phyloP scores from a whole-genome alignment of 1,140 invertebrate species.

The Drosophila parabipectinata region DNA sequence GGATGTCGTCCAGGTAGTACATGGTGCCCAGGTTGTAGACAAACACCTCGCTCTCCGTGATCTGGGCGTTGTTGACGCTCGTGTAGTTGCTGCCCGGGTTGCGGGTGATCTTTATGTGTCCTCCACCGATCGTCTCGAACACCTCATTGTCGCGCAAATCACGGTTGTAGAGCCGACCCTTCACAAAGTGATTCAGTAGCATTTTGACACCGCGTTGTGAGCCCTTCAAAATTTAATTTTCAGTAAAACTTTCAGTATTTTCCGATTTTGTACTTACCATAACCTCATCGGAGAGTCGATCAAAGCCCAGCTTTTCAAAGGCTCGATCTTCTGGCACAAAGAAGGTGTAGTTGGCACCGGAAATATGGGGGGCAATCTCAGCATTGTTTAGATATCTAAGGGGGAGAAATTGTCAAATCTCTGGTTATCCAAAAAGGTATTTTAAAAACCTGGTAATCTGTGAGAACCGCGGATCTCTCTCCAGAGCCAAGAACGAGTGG shows the following conservation, averaged over 20 bases:
- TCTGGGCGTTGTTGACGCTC: conserved; percentile 85
- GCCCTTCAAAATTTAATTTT: conserved; percentile 59
- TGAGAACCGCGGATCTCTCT: conserved; percentile 85
- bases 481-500: conserved; percentile 87
- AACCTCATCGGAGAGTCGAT: conserved; percentile 86
- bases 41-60: conserved; percentile 86
- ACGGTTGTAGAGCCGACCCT: conserved; percentile 86
- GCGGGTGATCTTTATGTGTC: conserved; percentile 85
- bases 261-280: conserved; percentile 68
- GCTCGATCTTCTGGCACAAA: conserved; percentile 87
- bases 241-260: background rate
- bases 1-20: conserved; percentile 86
- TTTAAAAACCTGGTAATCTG: conserved; percentile 84
- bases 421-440: background rate
- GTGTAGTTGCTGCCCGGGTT: conserved; percentile 85
- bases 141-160: conserved; percentile 85
- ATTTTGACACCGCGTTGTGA: conserved; percentile 85
- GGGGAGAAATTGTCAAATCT: background rate
- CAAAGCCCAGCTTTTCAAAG: conserved; percentile 86
- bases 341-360: conserved; percentile 87
- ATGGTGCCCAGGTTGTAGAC: conserved; percentile 87
- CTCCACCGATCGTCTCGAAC: conserved; percentile 85
- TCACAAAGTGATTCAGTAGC: conserved; percentile 87
- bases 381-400: conserved; percentile 86
- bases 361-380: conserved; percentile 86